These are phyloP conservation scores for Lanius ludovicianus DNA, from an alignment of 2,113 vertebrate genomes.

Conservation along the genomic window DNA sequence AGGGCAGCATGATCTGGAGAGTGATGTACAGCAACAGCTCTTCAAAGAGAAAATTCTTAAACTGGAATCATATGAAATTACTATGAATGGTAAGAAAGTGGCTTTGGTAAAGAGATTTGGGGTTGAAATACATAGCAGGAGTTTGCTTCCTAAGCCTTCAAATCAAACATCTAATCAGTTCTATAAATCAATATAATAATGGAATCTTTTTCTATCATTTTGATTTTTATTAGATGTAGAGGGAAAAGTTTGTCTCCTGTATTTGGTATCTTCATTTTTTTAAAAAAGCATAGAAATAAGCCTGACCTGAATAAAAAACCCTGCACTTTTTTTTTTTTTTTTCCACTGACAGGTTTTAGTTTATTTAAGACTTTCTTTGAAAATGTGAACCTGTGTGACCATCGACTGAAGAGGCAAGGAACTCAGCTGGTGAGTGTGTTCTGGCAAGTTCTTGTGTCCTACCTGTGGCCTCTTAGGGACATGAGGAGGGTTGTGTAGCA, in stretches of 20 bases:
- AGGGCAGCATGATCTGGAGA: slow-evolving; percentile 97
- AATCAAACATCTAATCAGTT: neutral
- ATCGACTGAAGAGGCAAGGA: slow-evolving; percentile 96
- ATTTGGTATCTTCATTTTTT: neutral
- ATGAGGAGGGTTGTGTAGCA: neutral
- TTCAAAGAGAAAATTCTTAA: slow-evolving; percentile 99
- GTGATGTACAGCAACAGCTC: slow-evolving; percentile 96
- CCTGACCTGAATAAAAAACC: neutral
- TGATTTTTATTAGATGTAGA: neutral
- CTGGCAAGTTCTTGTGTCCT: neutral
- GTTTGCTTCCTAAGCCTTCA: neutral
- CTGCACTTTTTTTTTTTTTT: neutral
- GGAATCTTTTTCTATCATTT: neutral
- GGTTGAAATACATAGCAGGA: neutral
- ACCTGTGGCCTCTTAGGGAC: neutral
- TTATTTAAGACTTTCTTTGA: slow-evolving; percentile 99
- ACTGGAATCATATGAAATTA: slow-evolving; percentile 97
- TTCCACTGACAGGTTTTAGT: slow-evolving; percentile 86
- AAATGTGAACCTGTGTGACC: slow-evolving; percentile 97
- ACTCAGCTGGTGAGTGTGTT: slow-evolving; percentile 88
- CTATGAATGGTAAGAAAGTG: slow-evolving; percentile 90
- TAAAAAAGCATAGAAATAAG: neutral
- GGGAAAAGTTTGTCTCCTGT: neutral
- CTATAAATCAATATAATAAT: neutral
- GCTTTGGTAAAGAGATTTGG: neutral